Conservation (phyloP, 1,140 invertebrate genomes). For the Drosophila elegans region DNA sequence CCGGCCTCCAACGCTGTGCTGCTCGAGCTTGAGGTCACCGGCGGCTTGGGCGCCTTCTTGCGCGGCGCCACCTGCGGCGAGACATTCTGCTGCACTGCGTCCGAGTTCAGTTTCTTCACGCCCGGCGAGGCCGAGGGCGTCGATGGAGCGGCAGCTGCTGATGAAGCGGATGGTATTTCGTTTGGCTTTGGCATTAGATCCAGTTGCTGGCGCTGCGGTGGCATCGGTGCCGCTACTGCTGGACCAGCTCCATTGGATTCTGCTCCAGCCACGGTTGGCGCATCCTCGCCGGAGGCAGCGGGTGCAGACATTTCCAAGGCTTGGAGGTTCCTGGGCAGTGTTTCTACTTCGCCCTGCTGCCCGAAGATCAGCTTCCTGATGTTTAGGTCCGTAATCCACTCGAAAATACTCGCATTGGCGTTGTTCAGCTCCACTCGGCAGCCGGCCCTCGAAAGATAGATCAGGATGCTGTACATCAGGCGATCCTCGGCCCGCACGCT, state of each 20-base stretch:
- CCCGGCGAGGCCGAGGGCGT: slow-evolving; percentile 58
- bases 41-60: slow-evolving; percentile 81
- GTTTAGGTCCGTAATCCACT: slow-evolving; percentile 82
- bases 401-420: slow-evolving; percentile 82
- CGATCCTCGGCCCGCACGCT: slow-evolving; percentile 84
- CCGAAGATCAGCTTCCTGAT: slow-evolving; percentile 77
- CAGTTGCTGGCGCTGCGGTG: slow-evolving; percentile 34
- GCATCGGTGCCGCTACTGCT: slow-evolving; percentile 27
- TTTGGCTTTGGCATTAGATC: slow-evolving; percentile 46
- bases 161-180: slow-evolving; percentile 40
- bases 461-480: slow-evolving; percentile 88
- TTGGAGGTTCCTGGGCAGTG: slow-evolving; percentile 40
- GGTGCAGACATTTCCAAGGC: slow-evolving; percentile 34
- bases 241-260: slow-evolving; percentile 31
- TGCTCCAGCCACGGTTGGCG: slow-evolving; percentile 12
- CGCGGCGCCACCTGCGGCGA: slow-evolving; percentile 71
- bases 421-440: slow-evolving; percentile 89
- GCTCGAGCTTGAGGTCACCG: slow-evolving; percentile 37
- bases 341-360: slow-evolving; percentile 41
- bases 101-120: slow-evolving; percentile 73
- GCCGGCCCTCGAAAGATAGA: slow-evolving; percentile 89
- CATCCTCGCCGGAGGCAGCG: slow-evolving; percentile 7
- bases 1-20: slow-evolving; percentile 42
- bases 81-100: slow-evolving; percentile 49
- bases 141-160: slow-evolving; percentile 34